Conservation (phyloP, 1,140 invertebrate species). For the Trichogramma pretiosum region DNA sequence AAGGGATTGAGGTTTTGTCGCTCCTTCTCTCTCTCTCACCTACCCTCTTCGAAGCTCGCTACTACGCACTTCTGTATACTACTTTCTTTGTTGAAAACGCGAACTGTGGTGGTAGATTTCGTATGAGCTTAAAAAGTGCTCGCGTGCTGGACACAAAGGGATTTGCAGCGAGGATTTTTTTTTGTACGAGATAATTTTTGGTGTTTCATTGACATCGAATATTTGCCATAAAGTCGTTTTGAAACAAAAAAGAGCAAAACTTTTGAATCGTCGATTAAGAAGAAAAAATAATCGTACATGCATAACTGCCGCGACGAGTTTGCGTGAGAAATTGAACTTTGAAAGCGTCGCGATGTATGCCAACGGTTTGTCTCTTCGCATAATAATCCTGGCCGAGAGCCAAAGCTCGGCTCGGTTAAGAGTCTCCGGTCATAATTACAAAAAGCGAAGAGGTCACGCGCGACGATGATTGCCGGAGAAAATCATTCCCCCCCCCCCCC, state of each 20-base stretch:
- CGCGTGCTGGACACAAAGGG: constrained; percentile 12
- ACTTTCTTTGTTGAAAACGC: constrained; percentile 25
- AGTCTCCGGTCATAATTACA: constrained; percentile 29
- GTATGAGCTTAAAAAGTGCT: constrained; percentile 25
- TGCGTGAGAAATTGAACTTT: constrained; percentile 39
- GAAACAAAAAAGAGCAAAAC: too few species aligned
- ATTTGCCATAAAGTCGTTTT: too few species aligned
- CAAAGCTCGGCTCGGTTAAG: constrained; percentile 30
- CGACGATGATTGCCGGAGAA: constrained; percentile 15
- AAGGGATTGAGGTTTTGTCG: constrained; percentile 46
- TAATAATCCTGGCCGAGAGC: constrained; percentile 34
- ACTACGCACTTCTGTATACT: too few species aligned
- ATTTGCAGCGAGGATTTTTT: too few species aligned
- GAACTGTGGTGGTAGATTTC: constrained; percentile 21
- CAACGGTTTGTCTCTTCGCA: too few species aligned
- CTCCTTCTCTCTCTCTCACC: too few species aligned
- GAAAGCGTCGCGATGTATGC: constrained; percentile 21
- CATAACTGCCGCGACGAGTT: too few species aligned
- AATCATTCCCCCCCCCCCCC: constrained; percentile 11
- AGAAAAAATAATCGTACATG: too few species aligned
- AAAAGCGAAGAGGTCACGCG: constrained; percentile 19
- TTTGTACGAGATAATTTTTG: too few species aligned
- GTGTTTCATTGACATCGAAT: too few species aligned
- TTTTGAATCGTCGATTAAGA: too few species aligned
- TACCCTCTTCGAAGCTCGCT: too few species aligned